phyloP scores from a whole-genome alignment of 1,140 invertebrate species.

The Drosophila ohnishii region DNA sequence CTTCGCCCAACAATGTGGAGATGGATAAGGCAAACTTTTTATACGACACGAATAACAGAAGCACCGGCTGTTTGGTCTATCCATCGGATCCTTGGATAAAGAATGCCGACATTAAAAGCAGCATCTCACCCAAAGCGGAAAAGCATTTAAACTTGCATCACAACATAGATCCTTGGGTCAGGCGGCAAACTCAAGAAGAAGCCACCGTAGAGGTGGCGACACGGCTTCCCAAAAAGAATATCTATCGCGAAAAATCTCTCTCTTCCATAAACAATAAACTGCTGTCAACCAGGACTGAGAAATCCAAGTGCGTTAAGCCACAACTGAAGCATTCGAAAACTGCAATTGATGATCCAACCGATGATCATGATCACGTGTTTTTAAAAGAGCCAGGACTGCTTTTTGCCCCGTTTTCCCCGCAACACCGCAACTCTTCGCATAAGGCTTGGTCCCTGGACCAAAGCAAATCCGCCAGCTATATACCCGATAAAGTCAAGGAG shows the following conservation, averaged over 20 bases:
- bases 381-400: constrained; percentile 37
- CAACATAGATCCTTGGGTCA: constrained; percentile 68
- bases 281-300: constrained; percentile 31
- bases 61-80: constrained; percentile 72
- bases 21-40: constrained; percentile 55
- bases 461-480: constrained; percentile 64
- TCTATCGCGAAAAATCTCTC: constrained; percentile 46
- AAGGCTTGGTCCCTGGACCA: constrained; percentile 38
- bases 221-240: constrained; percentile 28
- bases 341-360: constrained; percentile 19
- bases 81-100: constrained; percentile 82
- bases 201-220: neutral
- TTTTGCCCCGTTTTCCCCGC: constrained; percentile 69
- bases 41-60: constrained; percentile 69
- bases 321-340: constrained; percentile 32
- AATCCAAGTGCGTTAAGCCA: constrained; percentile 38
- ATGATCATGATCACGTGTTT: constrained; percentile 41
- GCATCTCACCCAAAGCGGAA: constrained; percentile 8
- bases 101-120: constrained; percentile 51
- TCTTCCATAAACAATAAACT: constrained; percentile 31
- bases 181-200: constrained; percentile 39
- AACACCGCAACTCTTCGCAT: constrained; percentile 41
- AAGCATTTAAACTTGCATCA: constrained; percentile 27
- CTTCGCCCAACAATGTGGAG: constrained; percentile 78
- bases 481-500: constrained; percentile 60